A percentile compares a stretch with the other conserved stretches of the same genome.
phyloP scores from a whole-genome alignment of 2,888 invertebrate genomes.

The Watsonalla binaria region DNA sequence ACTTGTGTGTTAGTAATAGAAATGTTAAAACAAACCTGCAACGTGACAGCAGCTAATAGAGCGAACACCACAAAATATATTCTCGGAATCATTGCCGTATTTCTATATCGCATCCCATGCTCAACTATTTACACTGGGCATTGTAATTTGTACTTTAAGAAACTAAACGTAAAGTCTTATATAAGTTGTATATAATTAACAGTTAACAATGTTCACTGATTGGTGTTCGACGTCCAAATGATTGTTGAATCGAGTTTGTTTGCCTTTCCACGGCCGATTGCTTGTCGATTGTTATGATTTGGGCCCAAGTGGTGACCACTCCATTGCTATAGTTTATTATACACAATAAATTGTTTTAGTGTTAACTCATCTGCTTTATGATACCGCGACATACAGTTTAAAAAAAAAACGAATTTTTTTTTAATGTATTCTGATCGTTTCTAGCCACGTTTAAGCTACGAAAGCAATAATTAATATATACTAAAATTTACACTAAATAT shows the following conservation, averaged over 20 bases:
- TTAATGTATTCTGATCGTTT: no score
- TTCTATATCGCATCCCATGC: conserved; percentile 45
- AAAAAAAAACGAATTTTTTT: no score
- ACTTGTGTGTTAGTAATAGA: neutral
- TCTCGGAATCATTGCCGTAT: conserved; percentile 56
- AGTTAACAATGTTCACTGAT: conserved; percentile 23
- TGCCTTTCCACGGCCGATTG: conserved; percentile 31
- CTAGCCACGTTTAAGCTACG: no score
- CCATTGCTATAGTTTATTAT: conserved; percentile 21
- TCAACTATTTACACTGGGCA: conserved; percentile 42
- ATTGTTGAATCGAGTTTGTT: conserved; percentile 43
- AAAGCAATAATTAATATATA: no score
- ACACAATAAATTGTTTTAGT: conserved; percentile 32
- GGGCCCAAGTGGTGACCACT: conserved; percentile 34
- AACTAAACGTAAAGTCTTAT: conserved; percentile 7
- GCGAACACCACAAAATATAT: conserved; percentile 44
- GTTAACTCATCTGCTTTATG: conserved; percentile 20
- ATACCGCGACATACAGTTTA: conserved; percentile 10
- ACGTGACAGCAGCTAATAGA: conserved; percentile 44
- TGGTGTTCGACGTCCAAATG: conserved; percentile 35
- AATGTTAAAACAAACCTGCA: conserved; percentile 48
- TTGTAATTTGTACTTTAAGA: conserved; percentile 12
- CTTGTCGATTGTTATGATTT: conserved; percentile 50
- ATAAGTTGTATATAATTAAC: conserved; percentile 8
- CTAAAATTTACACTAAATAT: no score